Base-by-base conservation (phyloP, 2,113 vertebrate genomes). In the Chionis minor region DNA sequence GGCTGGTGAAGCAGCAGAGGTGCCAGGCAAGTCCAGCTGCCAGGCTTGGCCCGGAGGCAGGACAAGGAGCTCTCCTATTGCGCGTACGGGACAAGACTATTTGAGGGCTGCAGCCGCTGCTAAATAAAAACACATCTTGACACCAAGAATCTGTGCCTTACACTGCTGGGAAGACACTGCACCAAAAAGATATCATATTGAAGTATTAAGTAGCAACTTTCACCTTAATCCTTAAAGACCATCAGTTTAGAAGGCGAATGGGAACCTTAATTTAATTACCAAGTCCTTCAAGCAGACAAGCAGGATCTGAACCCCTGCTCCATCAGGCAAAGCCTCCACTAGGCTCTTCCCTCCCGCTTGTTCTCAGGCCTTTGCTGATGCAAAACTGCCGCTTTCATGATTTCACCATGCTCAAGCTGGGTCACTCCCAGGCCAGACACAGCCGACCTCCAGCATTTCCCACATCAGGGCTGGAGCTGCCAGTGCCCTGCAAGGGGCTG, bases 401-500 rank as follows among this genome's bases (percentile, higher is more conserved):
- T 12, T 32, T 3, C 56, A 35, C 40, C 49, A 1, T 0, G 6
- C 9, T 27, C 0, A 30, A 59, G 21, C 6, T 38, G 1, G 0
- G 44, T 14, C 4, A 2, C 33, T 33, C 17, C 35, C 52, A 54
- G 18, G 28, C 15, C 47, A 3, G 8, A 26, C 40, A 23, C 12
- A 24, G 26, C 8, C 42, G 19, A 8, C 17, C 44, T n/a, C 18
- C 14, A 49, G 44, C 62, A 61, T 45, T 12, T 40, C 28, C 52
- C 6, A 12, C 28, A 1, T 3, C 1, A 4, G 30, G 35, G 30
- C 82, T 69, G 56, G 35, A 17, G 14, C 52, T 79, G n/a, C 49
- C n/a, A 9, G 21, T 15, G n/a, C 40, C 49, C 26, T 13, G 12
- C 8, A n/a, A 65, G 13, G 61, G 5, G 18, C 62, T 54, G 38